Conservation (phyloP, 2,888 invertebrate genomes). For the Cordylochernes scorpioides region DNA sequence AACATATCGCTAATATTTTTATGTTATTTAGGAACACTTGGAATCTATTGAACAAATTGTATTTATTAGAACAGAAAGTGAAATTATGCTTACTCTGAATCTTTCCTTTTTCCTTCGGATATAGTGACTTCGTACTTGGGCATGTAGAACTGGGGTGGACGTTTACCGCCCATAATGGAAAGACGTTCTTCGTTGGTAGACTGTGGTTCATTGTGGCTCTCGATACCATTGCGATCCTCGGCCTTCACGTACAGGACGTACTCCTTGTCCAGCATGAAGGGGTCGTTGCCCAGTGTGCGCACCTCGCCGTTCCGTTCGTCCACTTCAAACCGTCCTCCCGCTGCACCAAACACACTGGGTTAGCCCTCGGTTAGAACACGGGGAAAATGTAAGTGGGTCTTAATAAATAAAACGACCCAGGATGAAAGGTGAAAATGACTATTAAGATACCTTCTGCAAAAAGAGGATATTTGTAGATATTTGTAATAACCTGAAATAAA, state of each 20-base stretch:
- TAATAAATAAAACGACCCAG: too few relatives aligned
- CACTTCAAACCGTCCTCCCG: constrained; percentile 43
- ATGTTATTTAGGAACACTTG: too few relatives aligned
- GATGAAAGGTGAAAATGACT: too few relatives aligned
- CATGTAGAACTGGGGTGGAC: constrained; percentile 88
- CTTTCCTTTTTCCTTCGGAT: constrained; percentile 83
- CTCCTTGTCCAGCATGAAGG: constrained; percentile 79
- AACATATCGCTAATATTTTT: too few relatives aligned
- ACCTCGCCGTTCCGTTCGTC: constrained; percentile 75
- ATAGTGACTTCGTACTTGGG: constrained; percentile 78
- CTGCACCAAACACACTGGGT: constrained; percentile 20
- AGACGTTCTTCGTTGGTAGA: constrained; percentile 67
- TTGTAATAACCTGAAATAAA: too few relatives aligned
- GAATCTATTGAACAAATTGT: too few relatives aligned
- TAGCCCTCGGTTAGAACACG: too few relatives aligned
- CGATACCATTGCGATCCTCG: constrained; percentile 71
- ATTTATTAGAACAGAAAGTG: constrained; percentile 1
- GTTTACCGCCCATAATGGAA: constrained; percentile 77
- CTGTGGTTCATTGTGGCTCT: constrained; percentile 33
- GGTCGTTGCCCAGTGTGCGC: constrained; percentile 60
- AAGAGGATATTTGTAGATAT: too few relatives aligned
- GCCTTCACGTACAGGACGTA: constrained; percentile 84
- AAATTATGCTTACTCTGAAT: constrained; percentile 46
- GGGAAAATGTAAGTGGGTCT: too few relatives aligned
- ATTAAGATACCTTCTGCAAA: too few relatives aligned